Conservation (phyloP, 2,888 invertebrate genomes). For the Hyposoter didymator region DNA sequence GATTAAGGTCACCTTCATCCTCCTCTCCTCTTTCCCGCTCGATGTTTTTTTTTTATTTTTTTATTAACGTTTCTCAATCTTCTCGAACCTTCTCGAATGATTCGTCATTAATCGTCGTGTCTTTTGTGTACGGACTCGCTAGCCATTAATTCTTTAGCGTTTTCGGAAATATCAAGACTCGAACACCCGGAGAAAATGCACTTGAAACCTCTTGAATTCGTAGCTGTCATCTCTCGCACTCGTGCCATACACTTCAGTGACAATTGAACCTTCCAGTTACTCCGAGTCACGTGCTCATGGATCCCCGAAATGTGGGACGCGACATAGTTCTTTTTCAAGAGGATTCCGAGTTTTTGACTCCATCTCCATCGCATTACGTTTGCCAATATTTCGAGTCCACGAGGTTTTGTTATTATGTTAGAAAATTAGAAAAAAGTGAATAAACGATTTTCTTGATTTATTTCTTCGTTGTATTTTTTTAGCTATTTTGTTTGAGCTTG, state of each 20-base stretch:
- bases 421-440: background rate
- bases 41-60: background rate
- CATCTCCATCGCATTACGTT: background rate
- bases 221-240: background rate
- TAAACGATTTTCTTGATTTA: background rate
- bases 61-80: background rate
- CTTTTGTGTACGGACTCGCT: background rate
- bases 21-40: background rate
- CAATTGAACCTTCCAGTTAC: background rate
- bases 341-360: conserved; percentile 66
- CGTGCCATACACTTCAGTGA: background rate
- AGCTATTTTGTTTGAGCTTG: background rate
- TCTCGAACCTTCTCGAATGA: background rate
- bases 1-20: conserved; percentile 58
- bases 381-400: background rate
- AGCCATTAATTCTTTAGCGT: background rate
- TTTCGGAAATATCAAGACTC: background rate
- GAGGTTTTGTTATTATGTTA: background rate
- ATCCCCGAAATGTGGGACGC: conserved; percentile 74
- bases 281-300: background rate
- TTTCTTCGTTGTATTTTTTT: background rate
- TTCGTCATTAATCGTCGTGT: conserved; percentile 8
- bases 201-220: conserved; percentile 1
- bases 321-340: conserved; percentile 72
- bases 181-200: background rate